These are phyloP conservation scores for Ophiothrix spiculata DNA, from an alignment of 35 echinoderm and acorn worm species.

Conservation along the genomic window DNA sequence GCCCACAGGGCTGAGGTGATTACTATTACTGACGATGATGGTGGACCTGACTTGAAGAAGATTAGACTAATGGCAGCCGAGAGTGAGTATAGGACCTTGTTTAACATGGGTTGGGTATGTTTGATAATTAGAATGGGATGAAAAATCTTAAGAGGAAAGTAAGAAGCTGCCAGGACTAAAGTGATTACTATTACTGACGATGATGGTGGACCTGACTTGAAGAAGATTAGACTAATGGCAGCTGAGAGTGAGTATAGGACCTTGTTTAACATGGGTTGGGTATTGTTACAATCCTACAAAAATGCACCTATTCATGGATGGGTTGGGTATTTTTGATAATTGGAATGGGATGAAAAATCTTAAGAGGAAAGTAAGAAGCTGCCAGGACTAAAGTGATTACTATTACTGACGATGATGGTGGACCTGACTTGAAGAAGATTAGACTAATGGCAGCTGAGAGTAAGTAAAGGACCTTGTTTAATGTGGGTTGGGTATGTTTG, in stretches of 20 bases:
- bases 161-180: background rate
- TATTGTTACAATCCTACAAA: too few relatives aligned
- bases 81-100: too few relatives aligned
- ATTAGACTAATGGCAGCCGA: background rate
- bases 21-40: constrained; percentile 14
- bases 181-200: constrained; percentile 1
- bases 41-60: background rate
- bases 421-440: background rate
- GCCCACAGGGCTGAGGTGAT: background rate
- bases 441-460: background rate
- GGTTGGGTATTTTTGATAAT: too few relatives aligned
- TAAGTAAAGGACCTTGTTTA: too few relatives aligned
- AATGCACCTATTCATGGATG: too few relatives aligned
- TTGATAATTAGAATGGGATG: background rate
- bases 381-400: background rate
- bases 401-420: constrained; percentile 12
- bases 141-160: too few relatives aligned
- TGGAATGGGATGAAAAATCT: too few relatives aligned
- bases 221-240: background rate
- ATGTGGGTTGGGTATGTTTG: too few relatives aligned
- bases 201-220: background rate
- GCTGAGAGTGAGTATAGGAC: background rate
- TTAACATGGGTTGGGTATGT: background rate
- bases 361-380: background rate
- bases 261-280: too few relatives aligned